These are phyloP conservation scores for Bombylius discolor DNA, from an alignment of 2,888 invertebrate species.

Conservation along the genomic window DNA sequence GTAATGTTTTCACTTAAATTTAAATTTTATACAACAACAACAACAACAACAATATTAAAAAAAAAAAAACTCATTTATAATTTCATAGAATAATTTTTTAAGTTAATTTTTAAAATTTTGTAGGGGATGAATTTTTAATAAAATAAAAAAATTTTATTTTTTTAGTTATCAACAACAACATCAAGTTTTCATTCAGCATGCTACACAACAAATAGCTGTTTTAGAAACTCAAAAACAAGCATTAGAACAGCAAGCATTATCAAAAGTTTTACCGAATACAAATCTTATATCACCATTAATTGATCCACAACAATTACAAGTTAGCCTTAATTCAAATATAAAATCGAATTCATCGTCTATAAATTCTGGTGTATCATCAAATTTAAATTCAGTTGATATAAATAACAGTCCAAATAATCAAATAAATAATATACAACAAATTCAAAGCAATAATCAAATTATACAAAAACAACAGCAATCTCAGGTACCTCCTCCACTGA, in stretches of 20 bases:
- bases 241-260: conserved; percentile 34
- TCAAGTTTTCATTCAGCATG: conserved; percentile 86
- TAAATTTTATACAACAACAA: background rate
- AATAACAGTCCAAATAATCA: conserved; percentile 1
- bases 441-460: background rate
- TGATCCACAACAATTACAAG: conserved; percentile 19
- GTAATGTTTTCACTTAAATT: conserved; percentile 7
- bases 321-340: conserved; percentile 3
- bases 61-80: background rate
- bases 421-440: conserved; percentile 10
- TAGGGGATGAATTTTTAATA: background rate
- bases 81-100: no score
- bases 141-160: background rate
- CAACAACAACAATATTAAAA: background rate
- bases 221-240: conserved; percentile 64
- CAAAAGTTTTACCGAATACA: conserved; percentile 21
- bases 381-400: background rate
- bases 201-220: conserved; percentile 75
- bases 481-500: conserved; percentile 22
- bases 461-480: conserved; percentile 1
- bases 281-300: conserved; percentile 21
- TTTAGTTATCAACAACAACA: conserved; percentile 81
- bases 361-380: background rate
- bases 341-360: background rate
- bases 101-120: background rate